Base-by-base conservation (phyloP, 2,888 invertebrate genomes). In the Heliconius hortense region DNA sequence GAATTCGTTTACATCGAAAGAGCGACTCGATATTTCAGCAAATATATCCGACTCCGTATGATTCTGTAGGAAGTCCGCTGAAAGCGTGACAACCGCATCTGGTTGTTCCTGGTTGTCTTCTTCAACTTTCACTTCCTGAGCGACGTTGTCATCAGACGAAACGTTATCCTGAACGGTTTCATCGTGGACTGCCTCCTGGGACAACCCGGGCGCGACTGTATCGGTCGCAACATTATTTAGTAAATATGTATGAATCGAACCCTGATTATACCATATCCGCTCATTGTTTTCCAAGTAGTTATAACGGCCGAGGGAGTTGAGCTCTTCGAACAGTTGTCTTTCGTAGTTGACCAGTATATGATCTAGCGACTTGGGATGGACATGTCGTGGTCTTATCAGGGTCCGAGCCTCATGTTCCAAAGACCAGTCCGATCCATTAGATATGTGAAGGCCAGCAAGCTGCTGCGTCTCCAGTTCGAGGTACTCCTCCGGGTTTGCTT, bases 311-410 rank as follows among this genome's bases (percentile, higher is more conserved):
- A 97, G 89, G 4, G 96, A 95, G 86, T 97, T 96, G 72, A 97
- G 88, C 84, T 96, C 97, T 84, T 95, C 96, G 86, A 96, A 97
- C 81, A 96, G 90, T 87, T 95, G 95, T 83, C 96, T 93, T 88
- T 97, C 96, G 87, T 97, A 96, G 83, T 96, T 96, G 11, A 96
- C 89, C 75, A 97, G 88, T 73, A 96, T 94, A 72, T 96, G 95
- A 87, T 97, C 97, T 71, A 96, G 85, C 75, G 95, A 96, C 84
- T 97, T 97, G 0, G 96, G 96, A 82, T 96, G 96, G 43, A 96
- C 94, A 83, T 92, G 95, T 75, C 95, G 92, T 1, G 96, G 95
- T 74, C 96, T 89, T 48, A 96, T 94, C 48, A 95, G 85, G 13
- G 94, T 91, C 64, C 95, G 87, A 3, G 95, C 90, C 78, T 94